These are phyloP conservation scores for Caiman crocodilus DNA, from an alignment of 2,797 vertebrate species.

Conservation along the genomic window DNA sequence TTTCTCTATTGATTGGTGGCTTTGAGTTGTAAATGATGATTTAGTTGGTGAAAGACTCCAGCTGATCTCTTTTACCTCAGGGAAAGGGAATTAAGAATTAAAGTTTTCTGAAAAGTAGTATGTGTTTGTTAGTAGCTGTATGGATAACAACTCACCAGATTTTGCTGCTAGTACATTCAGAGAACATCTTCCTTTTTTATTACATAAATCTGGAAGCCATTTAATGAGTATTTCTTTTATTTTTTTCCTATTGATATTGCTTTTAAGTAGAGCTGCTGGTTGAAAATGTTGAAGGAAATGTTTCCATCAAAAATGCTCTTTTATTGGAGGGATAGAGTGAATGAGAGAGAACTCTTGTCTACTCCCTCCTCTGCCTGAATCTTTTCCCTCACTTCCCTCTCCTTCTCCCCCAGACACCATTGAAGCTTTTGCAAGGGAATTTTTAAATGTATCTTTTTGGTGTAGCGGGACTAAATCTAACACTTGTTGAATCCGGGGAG, in stretches of 20 bases:
- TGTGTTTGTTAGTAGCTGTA: not conserved
- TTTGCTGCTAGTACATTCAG: slow-evolving; percentile 21
- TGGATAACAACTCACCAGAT: slow-evolving; percentile 9
- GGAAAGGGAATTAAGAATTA: slow-evolving; percentile 34
- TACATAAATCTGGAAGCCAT: not conserved
- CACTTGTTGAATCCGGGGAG: too few relatives aligned
- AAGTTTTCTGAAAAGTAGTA: slow-evolving; percentile 39
- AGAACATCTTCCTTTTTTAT: not conserved
- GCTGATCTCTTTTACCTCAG: slow-evolving; percentile 33
- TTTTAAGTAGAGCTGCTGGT: not conserved
- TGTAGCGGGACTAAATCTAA: too few relatives aligned
- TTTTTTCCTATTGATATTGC: not conserved
- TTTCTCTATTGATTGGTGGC: slow-evolving; percentile 63
- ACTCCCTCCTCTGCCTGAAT: not conserved
- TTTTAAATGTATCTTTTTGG: too few relatives aligned
- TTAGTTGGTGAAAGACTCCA: slow-evolving; percentile 39
- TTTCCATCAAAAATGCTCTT: not conserved
- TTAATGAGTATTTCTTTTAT: not conserved
- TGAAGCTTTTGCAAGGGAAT: too few relatives aligned
- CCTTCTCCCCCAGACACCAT: too few relatives aligned
- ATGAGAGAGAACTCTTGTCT: not conserved
- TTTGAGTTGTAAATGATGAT: slow-evolving; percentile 41
- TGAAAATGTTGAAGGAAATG: not conserved
- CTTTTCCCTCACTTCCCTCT: too few relatives aligned
- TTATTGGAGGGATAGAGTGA: not conserved